Evolutionary conservation across 2,113 vertebrate genomes (phyloP).

Genomic region (Machaerirhynchus nigripectus): DNA sequence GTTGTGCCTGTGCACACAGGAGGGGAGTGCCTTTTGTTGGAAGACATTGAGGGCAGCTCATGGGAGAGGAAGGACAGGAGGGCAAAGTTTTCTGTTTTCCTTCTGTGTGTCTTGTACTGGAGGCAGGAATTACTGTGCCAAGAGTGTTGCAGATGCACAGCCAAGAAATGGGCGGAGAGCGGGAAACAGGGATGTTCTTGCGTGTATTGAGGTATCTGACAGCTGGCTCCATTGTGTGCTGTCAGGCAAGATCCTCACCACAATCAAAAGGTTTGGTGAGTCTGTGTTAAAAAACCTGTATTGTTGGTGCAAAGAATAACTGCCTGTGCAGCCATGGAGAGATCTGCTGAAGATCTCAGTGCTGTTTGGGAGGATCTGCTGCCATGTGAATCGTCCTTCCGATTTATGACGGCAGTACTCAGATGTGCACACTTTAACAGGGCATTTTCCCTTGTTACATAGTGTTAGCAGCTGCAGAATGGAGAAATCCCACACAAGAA

Average conservation of each 20-base stretch:
- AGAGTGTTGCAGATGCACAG: not conserved
- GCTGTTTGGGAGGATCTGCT: not conserved
- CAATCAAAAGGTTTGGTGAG: not conserved
- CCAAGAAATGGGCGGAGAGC: accelerated
- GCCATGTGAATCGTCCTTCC: not conserved
- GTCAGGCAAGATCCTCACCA: not conserved
- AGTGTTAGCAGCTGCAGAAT: not conserved
- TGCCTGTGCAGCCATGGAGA: not conserved
- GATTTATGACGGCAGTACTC: not conserved
- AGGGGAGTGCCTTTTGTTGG: not conserved
- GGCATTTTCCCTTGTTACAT: not conserved
- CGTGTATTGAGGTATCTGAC: not conserved
- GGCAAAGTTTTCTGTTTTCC: not conserved
- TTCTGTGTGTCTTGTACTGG: not conserved
- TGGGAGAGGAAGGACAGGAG: not conserved
- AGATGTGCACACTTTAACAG: not conserved
- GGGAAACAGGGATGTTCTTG: not conserved
- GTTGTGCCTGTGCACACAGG: not conserved
- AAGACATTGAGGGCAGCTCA: not conserved
- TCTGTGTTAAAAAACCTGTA: not conserved
- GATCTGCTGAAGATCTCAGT: not conserved
- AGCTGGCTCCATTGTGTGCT: not conserved
- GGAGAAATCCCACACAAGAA: not conserved
- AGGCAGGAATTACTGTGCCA: not conserved
- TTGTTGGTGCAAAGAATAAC: not conserved